A percentile compares a stretch with the other conserved stretches of the same genome.
These are phyloP conservation scores for Alectoris magna DNA, from an alignment of 2,797 vertebrate genomes.

Conservation along the genomic window DNA sequence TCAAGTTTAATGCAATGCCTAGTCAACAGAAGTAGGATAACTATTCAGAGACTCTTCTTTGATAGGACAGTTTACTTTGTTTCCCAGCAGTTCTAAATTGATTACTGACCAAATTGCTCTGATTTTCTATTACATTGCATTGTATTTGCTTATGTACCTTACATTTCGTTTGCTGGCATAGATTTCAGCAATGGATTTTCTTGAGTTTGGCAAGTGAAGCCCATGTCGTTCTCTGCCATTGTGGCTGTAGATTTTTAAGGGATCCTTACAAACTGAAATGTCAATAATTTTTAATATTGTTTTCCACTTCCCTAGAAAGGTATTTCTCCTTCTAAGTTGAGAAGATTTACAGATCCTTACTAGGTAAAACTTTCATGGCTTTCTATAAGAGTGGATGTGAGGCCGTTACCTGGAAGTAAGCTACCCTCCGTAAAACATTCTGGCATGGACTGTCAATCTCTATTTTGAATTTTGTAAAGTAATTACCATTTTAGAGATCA, in stretches of 20 bases:
- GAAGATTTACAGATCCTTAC: neutral
- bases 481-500: neutral
- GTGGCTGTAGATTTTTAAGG: neutral
- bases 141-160: neutral
- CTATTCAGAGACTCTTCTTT: neutral
- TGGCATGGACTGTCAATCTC: neutral
- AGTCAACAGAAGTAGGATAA: slow-evolving; percentile 10
- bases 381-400: neutral
- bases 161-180: neutral
- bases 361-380: neutral
- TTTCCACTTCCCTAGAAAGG: slow-evolving; percentile 8
- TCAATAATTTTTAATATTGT: neutral
- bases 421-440: neutral
- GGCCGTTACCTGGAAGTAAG: neutral
- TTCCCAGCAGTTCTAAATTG: neutral
- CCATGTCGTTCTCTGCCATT: slow-evolving; percentile 2
- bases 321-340: neutral
- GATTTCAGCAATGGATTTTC: slow-evolving; percentile 21
- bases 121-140: slow-evolving; percentile 1
- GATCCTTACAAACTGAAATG: neutral
- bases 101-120: neutral
- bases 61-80: neutral
- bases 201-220: neutral
- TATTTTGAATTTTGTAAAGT: neutral
- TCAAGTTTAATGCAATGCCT: slow-evolving; percentile 41